Evolutionary conservation across 2,113 vertebrate species (phyloP), one percentile per base, ranked within the genome.

Genomic region (Elaphurus davidianus): DNA sequence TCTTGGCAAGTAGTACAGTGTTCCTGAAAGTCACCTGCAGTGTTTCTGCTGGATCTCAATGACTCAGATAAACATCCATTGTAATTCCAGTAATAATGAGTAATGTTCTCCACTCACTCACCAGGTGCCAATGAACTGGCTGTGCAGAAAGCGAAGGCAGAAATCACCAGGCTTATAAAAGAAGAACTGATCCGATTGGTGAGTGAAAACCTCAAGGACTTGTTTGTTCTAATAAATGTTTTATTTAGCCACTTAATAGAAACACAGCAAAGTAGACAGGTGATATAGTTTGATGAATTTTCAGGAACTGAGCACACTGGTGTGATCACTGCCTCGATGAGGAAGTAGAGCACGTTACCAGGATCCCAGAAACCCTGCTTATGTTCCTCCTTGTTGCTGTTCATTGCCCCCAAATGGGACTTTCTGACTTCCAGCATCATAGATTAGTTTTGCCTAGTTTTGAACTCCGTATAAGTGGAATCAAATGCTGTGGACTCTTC

Each of bases 111-210:
- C 43, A n/a, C 43, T 94, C 17, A 16, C 25, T 86, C 50, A 98
- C 91, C 30, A 99, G 99, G 99, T 99, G 99, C 99, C 60, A 99
- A 99, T 87, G 99, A 99, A 98, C 97, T 99, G 98, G 99, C 99
- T 97, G 99, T 99, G 88, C 99, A 99, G 98, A 99, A 99, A 99
- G 99, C 99, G 47, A 99, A 99, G 98, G 99, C 99, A 12, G 99
- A 99, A 99, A 99, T 99, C 97, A 99, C 99, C 13, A 99, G 99
- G 45, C 99, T 99, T 96, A 99, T 99, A 99, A 99, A 99, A 98
- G 99, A 99, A 98, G 99, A 99, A 97, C 99, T 99, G 92, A 99
- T 99, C 98, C 99, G 99, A 99, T 98, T 99, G 99, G 99, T 99
- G 98, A 99, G 99, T 99, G 59, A 85, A 97, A 85, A 62, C 47